phyloP scores from a whole-genome alignment of 2,113 vertebrate species.

The Parus major region DNA sequence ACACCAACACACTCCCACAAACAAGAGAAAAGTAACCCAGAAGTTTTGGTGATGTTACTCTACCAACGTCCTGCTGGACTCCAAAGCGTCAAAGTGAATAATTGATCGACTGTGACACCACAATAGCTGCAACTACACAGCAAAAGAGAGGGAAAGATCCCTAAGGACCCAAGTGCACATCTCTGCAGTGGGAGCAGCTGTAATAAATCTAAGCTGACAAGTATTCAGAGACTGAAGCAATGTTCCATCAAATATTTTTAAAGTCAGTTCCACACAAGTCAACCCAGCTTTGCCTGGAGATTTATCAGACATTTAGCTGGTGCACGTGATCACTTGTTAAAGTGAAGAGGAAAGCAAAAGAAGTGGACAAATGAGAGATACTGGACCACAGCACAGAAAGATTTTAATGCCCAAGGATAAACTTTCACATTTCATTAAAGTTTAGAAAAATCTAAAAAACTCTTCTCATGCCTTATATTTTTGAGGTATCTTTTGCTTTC shows the following conservation, averaged over 20 bases:
- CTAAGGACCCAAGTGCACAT: constrained; percentile 64
- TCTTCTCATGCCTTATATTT: background rate
- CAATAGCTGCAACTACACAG: constrained; percentile 52
- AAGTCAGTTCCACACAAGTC: constrained; percentile 81
- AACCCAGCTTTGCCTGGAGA: constrained; percentile 69
- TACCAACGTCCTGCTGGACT: constrained; percentile 1
- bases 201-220: constrained; percentile 83
- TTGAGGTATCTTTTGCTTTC: background rate
- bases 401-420: constrained; percentile 31
- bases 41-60: background rate
- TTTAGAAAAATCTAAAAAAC: background rate
- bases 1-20: background rate
- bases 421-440: constrained; percentile 35
- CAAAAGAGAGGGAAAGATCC: constrained; percentile 59
- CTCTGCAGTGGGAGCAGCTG: constrained; percentile 55
- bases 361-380: constrained; percentile 16
- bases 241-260: constrained; percentile 81
- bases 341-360: constrained; percentile 21
- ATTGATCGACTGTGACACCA: constrained; percentile 60
- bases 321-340: constrained; percentile 68
- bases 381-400: background rate
- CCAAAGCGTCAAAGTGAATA: constrained; percentile 54
- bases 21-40: background rate
- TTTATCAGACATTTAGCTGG: constrained; percentile 84
- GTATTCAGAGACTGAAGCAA: constrained; percentile 72